Evolutionary conservation across 2,113 vertebrate species (phyloP).

Genomic region (Emydocephalus ijimae): DNA sequence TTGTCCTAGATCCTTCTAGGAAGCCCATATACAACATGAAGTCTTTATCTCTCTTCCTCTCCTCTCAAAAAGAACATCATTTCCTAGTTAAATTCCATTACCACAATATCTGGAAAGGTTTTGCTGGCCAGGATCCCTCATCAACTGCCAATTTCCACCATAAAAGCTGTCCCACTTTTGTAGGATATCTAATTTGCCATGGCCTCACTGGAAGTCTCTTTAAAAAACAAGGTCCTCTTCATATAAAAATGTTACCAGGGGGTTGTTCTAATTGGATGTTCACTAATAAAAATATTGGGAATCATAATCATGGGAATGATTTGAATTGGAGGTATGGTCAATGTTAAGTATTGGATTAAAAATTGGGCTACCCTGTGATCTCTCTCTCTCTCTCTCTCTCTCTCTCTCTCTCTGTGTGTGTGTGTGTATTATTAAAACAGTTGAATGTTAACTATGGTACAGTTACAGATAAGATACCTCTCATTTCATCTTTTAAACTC

Average conservation of each 20-base stretch:
- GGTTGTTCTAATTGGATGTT: conserved; percentile 66
- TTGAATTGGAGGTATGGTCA: conserved; percentile 48
- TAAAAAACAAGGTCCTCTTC: conserved; percentile 59
- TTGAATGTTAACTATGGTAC: conserved; percentile 16
- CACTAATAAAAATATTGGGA: conserved; percentile 52
- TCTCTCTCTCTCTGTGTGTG: no score
- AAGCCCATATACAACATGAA: background rate
- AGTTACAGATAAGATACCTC: conserved; percentile 5
- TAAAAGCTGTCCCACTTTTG: background rate
- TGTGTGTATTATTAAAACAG: background rate
- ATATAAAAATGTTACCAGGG: conserved; percentile 66
- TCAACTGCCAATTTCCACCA: background rate
- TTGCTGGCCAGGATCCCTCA: background rate
- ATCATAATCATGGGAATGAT: conserved; percentile 33
- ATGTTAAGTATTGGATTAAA: conserved; percentile 55
- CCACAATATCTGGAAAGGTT: background rate
- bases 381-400: no score
- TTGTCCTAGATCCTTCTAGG: background rate
- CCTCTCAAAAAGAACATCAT: background rate
- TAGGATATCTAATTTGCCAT: background rate
- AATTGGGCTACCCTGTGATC: conserved; percentile 24
- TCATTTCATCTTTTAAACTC: conserved; percentile 41
- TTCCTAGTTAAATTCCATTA: background rate
- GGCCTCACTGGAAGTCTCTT: background rate
- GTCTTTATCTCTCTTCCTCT: background rate